Evolutionary conservation across 2,797 vertebrate genomes (phyloP).

Genomic region (Brachyrhaphis roseni): DNA sequence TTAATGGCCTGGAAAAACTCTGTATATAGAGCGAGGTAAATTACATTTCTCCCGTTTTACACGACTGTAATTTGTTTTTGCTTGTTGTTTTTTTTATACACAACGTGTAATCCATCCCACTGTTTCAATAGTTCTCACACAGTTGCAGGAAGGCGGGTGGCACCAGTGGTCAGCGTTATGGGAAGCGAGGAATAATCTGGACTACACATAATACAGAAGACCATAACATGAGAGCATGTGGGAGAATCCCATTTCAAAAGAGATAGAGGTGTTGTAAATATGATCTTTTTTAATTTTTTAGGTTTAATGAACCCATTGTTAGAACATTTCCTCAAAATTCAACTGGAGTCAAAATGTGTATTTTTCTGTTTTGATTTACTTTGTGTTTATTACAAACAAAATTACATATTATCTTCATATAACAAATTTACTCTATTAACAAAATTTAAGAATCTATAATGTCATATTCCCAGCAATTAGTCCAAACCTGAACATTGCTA

Average conservation of each 20-base stretch:
- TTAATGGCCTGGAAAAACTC: slow-evolving; percentile 15
- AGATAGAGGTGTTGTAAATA: background rate
- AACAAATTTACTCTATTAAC: background rate
- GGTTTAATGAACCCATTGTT: background rate
- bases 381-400: background rate
- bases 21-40: background rate
- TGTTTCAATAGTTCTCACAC: background rate
- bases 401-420: background rate
- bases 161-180: background rate
- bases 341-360: background rate
- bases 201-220: background rate
- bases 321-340: background rate
- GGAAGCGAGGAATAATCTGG: background rate
- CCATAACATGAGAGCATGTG: background rate
- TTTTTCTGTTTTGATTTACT: background rate
- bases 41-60: slow-evolving; percentile 3
- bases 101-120: background rate
- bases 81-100: background rate
- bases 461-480: background rate
- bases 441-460: background rate
- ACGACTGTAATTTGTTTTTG: background rate
- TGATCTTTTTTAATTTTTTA: background rate
- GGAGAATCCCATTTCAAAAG: background rate
- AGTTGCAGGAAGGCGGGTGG: too few species aligned
- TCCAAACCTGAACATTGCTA: background rate